Evolutionary conservation across 1,140 invertebrate genomes (phyloP).

Genomic region (Pinna nobilis): DNA sequence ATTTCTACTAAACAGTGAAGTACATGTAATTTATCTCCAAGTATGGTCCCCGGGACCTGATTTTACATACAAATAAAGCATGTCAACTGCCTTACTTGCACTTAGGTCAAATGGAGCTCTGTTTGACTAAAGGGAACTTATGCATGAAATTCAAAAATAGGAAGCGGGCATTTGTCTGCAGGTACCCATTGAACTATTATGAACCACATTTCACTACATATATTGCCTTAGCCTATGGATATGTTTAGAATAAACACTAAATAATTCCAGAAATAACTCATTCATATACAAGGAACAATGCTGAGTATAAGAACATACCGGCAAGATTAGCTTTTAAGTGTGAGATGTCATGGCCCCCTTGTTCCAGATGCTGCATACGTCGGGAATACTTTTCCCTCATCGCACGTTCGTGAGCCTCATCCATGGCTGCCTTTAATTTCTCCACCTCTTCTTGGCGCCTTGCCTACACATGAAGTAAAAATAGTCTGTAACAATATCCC

Average conservation of each 20-base stretch:
- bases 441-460: constrained; percentile 61
- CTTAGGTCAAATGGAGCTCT: no score
- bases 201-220: background rate
- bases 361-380: constrained; percentile 66
- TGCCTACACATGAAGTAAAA: constrained; percentile 49
- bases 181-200: constrained; percentile 3
- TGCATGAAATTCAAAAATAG: no score
- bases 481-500: background rate
- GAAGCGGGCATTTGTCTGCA: background rate
- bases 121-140: no score
- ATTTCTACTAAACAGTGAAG: no score
- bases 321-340: constrained; percentile 67
- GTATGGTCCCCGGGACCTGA: no score
- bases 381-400: constrained; percentile 66
- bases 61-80: no score
- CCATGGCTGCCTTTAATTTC: constrained; percentile 68
- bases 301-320: constrained; percentile 48
- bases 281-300: background rate
- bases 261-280: background rate
- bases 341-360: constrained; percentile 70
- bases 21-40: no score
- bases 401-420: constrained; percentile 69
- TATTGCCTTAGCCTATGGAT: background rate
- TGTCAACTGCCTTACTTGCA: no score
- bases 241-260: background rate